A percentile compares a stretch with the other conserved stretches of the same genome.
These are phyloP conservation scores for Noctua janthina DNA, from an alignment of 2,888 invertebrate genomes.

Conservation along the genomic window DNA sequence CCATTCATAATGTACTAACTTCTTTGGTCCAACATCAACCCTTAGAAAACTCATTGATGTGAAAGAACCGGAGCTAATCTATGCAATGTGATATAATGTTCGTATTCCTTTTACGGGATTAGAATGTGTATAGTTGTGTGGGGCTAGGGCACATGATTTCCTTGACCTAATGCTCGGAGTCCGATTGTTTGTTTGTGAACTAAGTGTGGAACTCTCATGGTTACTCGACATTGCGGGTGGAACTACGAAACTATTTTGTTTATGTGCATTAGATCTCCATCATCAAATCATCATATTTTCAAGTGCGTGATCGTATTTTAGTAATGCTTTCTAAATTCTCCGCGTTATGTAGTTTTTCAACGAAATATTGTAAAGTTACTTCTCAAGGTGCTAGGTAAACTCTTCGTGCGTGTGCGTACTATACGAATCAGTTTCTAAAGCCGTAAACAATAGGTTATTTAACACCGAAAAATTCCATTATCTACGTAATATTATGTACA, in stretches of 20 bases:
- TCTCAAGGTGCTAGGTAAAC: constrained; percentile 35
- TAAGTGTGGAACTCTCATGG: constrained; percentile 74
- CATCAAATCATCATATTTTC: constrained; percentile 16
- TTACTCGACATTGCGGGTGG: constrained; percentile 65
- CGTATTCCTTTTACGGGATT: constrained; percentile 76
- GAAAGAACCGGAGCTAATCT: constrained; percentile 62
- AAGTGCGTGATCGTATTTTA: background rate
- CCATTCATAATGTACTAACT: constrained; percentile 35
- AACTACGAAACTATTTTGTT: constrained; percentile 29
- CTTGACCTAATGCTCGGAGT: constrained; percentile 83
- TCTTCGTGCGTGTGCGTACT: constrained; percentile 19
- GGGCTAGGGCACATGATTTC: constrained; percentile 81
- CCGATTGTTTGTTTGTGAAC: constrained; percentile 80
- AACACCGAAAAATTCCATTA: constrained; percentile 74
- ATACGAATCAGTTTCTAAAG: constrained; percentile 34
- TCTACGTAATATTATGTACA: constrained; percentile 64
- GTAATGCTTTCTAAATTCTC: constrained; percentile 11
- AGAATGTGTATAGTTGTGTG: constrained; percentile 75
- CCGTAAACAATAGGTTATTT: constrained; percentile 57
- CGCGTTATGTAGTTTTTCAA: constrained; percentile 14
- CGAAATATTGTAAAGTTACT: constrained; percentile 36
- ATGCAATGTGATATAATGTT: constrained; percentile 74
- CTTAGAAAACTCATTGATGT: constrained; percentile 42
- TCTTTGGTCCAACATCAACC: constrained; percentile 25
- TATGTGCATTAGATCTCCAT: constrained; percentile 5